Base-by-base conservation (phyloP, 2,797 vertebrate genomes). In the Xyrichtys novacula region DNA sequence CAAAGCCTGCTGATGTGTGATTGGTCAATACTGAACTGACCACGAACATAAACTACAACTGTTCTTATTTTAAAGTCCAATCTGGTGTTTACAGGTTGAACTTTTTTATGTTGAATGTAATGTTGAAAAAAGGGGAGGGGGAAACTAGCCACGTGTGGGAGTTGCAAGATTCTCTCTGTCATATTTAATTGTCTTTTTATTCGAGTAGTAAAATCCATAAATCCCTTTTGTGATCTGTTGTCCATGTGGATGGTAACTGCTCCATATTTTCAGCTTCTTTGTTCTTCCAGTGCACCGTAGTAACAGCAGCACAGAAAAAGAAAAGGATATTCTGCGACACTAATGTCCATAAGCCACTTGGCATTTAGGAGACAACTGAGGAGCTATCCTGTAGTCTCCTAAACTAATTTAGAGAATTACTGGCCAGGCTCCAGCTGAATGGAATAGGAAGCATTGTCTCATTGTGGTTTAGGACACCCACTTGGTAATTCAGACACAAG, bases 351-450 rank as follows among this genome's bases (percentile, higher is more conserved):
- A 63, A 88, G 74, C 65, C 76, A 78, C 76, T 78, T 83, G 83
- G 75, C 80, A 85, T 90, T 88, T 84, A 80, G 78, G 40, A 75
- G 64, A 70, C 75, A 71, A 75, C 65, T 38, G 56, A 65, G 47
- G 65, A 83, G 78, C 65, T 71, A 74, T 83, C 74, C 71, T 78
- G 67, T 47, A 81, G 85, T 73, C 62, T 87, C 76, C 81, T 89
- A 90, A 92, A 89, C 85, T 86, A 75, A 92, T 91, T 90, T 75
- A 39, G 78, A 74, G 70, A 70, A 83, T 88, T 83, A 80, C 74
- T 80, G 73, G 78, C 75, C 5, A 8, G 55, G 66, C 81, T 88
- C 73, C 84, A 84, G 81, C 65, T 25, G 76, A 71, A 74, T 78
- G 82, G 52, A 84, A 83, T 70, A 63, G 81, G 80, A 88, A 78